These are phyloP conservation scores for Sturmia bella DNA, from an alignment of 2,888 invertebrate species.

Conservation along the genomic window DNA sequence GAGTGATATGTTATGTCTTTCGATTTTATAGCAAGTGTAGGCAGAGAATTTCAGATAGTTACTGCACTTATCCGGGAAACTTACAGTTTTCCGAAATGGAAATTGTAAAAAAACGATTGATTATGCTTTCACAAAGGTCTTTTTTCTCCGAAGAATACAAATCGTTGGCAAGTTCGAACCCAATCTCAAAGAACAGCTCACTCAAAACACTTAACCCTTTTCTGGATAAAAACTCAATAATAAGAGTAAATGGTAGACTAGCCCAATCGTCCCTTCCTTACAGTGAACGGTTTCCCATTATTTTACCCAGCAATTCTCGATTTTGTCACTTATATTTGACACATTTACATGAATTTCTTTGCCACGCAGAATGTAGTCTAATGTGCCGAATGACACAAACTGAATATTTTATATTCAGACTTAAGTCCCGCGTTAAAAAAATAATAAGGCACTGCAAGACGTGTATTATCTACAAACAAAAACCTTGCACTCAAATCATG, in stretches of 20 bases:
- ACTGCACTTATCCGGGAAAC: too few species aligned
- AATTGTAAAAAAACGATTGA: neutral
- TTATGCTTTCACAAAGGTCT: neutral
- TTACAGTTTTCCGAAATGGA: neutral
- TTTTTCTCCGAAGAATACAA: conserved; percentile 15
- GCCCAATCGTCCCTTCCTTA: neutral
- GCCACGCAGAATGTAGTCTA: conserved; percentile 7
- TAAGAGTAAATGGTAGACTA: conserved; percentile 6
- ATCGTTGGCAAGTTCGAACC: neutral
- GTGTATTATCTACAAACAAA: conserved; percentile 27
- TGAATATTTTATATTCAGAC: neutral
- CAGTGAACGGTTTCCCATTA: neutral
- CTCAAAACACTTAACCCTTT: neutral
- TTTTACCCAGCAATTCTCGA: neutral
- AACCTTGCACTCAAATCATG: conserved; percentile 15
- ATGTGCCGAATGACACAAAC: too few species aligned
- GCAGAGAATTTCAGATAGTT: too few species aligned
- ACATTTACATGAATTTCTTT: neutral
- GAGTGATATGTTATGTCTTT: conserved; percentile 17
- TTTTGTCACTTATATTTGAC: neutral
- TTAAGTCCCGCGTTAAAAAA: neutral
- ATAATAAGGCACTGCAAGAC: conserved; percentile 8
- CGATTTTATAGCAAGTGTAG: neutral
- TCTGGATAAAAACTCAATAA: neutral
- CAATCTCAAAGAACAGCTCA: conserved; percentile 5